A percentile compares a stretch with the other conserved stretches of the same genome.
Evolutionary conservation across 2,797 vertebrate genomes (phyloP).

Genomic region (Squalus acanthias): DNA sequence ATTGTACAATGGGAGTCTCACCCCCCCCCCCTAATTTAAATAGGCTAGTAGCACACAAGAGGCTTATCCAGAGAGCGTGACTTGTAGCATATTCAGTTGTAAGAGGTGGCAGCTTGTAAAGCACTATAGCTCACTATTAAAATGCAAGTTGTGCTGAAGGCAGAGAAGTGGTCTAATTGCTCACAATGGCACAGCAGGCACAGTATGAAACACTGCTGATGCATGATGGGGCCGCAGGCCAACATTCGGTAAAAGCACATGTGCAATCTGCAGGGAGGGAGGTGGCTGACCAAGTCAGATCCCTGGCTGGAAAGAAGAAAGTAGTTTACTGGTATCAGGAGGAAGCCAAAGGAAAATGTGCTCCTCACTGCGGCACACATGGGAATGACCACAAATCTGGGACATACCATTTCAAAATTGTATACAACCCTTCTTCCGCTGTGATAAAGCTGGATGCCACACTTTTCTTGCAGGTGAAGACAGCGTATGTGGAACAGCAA

Average conservation of each 20-base stretch:
- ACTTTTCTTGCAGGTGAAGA: neutral
- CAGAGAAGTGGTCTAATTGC: neutral
- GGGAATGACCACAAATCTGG: neutral
- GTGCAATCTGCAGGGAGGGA: neutral
- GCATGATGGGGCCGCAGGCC: neutral
- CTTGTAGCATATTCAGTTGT: neutral
- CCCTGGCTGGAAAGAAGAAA: neutral
- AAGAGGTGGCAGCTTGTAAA: neutral
- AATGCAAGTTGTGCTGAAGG: neutral
- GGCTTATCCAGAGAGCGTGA: neutral
- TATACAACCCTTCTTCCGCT: neutral
- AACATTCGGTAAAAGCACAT: neutral
- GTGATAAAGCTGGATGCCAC: neutral
- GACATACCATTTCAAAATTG: neutral
- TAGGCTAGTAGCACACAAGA: neutral
- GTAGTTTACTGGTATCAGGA: neutral
- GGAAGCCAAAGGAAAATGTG: neutral
- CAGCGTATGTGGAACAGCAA: neutral
- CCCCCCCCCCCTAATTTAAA: neutral
- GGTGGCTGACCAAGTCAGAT: neutral
- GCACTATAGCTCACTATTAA: neutral
- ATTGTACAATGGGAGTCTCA: too few species aligned
- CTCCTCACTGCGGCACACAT: neutral
- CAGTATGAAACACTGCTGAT: neutral
- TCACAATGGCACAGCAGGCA: neutral